These are phyloP conservation scores for Sminthurides aquaticus DNA, from an alignment of 2,888 invertebrate species.

Conservation along the genomic window DNA sequence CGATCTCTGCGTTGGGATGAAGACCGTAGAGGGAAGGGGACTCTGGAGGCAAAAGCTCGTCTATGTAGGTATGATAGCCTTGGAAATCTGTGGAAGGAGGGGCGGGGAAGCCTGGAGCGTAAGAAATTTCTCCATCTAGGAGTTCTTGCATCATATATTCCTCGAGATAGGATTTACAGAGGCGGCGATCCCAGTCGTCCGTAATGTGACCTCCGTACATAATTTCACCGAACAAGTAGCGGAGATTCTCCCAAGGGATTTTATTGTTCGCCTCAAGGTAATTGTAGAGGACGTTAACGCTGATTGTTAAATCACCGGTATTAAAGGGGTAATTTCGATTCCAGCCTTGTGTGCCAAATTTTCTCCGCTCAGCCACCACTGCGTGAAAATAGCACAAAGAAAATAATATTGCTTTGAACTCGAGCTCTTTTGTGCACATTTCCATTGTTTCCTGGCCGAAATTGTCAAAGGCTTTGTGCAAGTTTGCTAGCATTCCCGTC, in stretches of 20 bases:
- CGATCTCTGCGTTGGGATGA: conserved; percentile 95
- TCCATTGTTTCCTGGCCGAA: conserved; percentile 88
- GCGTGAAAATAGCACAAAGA: conserved; percentile 93
- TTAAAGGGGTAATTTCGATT: conserved; percentile 94
- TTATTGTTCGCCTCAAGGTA: conserved; percentile 68
- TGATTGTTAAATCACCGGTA: conserved; percentile 82
- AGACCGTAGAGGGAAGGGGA: conserved; percentile 89
- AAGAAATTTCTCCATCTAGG: conserved; percentile 84
- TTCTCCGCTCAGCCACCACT: conserved; percentile 64
- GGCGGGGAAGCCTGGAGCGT: conserved; percentile 86
- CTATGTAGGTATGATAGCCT: conserved; percentile 88
- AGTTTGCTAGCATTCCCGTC: conserved; percentile 91
- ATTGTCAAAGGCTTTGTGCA: conserved; percentile 89
- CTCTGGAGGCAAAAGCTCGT: conserved; percentile 85
- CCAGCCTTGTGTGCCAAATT: conserved; percentile 95
- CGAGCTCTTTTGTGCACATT: conserved; percentile 90
- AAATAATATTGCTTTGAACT: conserved; percentile 93
- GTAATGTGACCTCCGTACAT: conserved; percentile 57
- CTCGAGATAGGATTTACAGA: conserved; percentile 82
- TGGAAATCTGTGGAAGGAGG: conserved; percentile 88
- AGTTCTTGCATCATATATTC: conserved; percentile 85
- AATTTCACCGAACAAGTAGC: conserved; percentile 93
- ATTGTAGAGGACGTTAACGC: conserved; percentile 65
- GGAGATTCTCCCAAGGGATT: conserved; percentile 92
- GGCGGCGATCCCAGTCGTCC: conserved; percentile 79